Percentiles rank a stretch among this genome's conserved stretches.
Conservation (phyloP, 2,797 vertebrate species). For the Pogonophryne albipinna region DNA sequence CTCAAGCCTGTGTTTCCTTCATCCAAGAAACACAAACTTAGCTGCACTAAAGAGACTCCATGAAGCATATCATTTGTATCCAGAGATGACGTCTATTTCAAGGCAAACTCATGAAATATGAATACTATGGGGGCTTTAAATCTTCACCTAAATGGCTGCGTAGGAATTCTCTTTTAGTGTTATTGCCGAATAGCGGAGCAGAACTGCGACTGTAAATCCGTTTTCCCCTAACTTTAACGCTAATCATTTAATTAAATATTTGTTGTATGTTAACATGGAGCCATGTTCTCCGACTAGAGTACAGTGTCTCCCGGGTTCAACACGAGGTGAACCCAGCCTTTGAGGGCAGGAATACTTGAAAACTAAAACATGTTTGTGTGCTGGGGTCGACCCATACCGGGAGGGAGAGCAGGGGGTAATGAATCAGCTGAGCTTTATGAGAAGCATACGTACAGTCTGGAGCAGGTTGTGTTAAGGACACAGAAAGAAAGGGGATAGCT, state of each 20-base stretch:
- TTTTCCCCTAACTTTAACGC: slow-evolving; percentile 17
- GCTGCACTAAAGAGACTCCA: slow-evolving; percentile 43
- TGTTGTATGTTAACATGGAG: neutral
- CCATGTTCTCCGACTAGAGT: neutral
- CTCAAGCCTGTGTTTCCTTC: slow-evolving; percentile 42
- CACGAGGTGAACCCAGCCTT: slow-evolving; percentile 37
- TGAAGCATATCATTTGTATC: slow-evolving; percentile 52
- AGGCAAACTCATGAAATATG: slow-evolving; percentile 52
- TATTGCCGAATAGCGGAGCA: slow-evolving; percentile 18
- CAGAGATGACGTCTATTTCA: slow-evolving; percentile 47
- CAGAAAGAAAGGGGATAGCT: slow-evolving; percentile 30
- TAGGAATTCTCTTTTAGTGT: slow-evolving; percentile 37
- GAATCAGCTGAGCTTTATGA: slow-evolving; percentile 66
- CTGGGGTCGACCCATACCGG: slow-evolving; percentile 19
- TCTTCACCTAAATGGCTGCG: slow-evolving; percentile 37
- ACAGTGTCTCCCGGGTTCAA: slow-evolving; percentile 13
- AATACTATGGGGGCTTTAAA: slow-evolving; percentile 55
- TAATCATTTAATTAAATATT: slow-evolving; percentile 26
- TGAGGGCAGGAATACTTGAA: slow-evolving; percentile 34
- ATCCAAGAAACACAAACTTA: slow-evolving; percentile 56
- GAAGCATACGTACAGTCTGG: slow-evolving; percentile 50
- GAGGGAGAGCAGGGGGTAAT: slow-evolving; percentile 21
- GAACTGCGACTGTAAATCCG: slow-evolving; percentile 36
- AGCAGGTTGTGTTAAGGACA: slow-evolving; percentile 34
- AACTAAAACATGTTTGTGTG: slow-evolving; percentile 56